Evolutionary conservation across 2,113 vertebrate species (phyloP), one percentile per base, ranked within the genome.

Genomic region (Genyomyrus donnyi): DNA sequence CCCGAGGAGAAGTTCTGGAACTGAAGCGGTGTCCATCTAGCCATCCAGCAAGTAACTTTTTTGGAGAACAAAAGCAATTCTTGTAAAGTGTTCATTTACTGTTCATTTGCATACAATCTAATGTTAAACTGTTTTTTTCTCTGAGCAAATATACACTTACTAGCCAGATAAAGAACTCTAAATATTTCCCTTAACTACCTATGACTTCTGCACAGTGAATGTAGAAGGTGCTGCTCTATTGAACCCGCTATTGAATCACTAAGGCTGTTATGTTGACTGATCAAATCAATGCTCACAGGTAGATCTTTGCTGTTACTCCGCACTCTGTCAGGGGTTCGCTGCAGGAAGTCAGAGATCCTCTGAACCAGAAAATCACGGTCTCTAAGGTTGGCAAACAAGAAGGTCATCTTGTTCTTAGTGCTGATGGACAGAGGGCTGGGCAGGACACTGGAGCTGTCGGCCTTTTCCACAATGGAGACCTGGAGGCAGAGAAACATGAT

Each of bases 401-500:
- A 99, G 85, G 96, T 99, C 97, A 98, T 99, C 95, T 99, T 99
- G 93, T 97, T 98, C 93, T 97, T 98, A 89, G 98, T 99, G 96
- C 98, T 99, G 95, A 99, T 99, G 87, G 98, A 99, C 89, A 99
- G 95, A 1, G 98, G 98, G 90, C 98, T 98, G 4, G 98, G 98
- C 89, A 99, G 94, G 80, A 99, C 97, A 0, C 96, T 97, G 94
- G 97, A 99, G 93, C 98, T 98, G 94, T 99, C 98, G 0, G 98
- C 98, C 93, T 99, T 99, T 92, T 99, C 98, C 6, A 99, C 98
- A 58, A 99, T 96, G 21, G 97, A 97, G 91, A 99, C 98, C 98
- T 99, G 92, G 11, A 91, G 86, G 88, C 77, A 70, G 77, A 87
- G 42, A 50, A 8, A 77, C 10, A 50, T 24, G 1, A 27, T 48